Base-by-base conservation (phyloP, 2,113 vertebrate species). In the Oophaga pumilio region DNA sequence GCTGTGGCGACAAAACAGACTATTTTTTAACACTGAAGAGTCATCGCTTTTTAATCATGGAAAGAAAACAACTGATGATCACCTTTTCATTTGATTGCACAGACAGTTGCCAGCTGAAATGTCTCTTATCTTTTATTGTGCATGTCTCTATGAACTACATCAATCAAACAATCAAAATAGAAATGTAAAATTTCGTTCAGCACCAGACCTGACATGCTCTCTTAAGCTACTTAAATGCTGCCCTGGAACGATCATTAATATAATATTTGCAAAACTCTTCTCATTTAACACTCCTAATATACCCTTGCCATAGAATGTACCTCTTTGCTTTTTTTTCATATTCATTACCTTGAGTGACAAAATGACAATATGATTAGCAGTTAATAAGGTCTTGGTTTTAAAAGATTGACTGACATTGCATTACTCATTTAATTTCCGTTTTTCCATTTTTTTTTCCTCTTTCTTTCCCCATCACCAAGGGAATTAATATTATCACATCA, bases 401-500 rank as follows among this genome's bases (percentile, higher is more conserved):
- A 93, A 94, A 95, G 95, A 97, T 95, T 97, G 97, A 97, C 95
- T 96, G 97, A 96, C 96, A 96, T 92, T 90, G 93, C 96, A 96
- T 97, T 95, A 96, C 94, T 96, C 94, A 95, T 97, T 97, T 98
- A 96, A 98, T 99, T 97, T 98, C 95, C 96, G 96, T 94, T 96
- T 97, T 94, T 95, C 94, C 91, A 93, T 94, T 91, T 87, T 93
- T 93, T 92, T 83, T 97, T 94, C 95, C 94, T 93, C 92, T 82
- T 87, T 68, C 91, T 92, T 92, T 93, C 93, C 92, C 94, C 92
- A 94, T 92, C 94, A 94, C 92, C 92, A 92, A 93, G 94, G 94
- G 97, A 97, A 97, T 97, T 97, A 97, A 96, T 95, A 97, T 96
- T 95, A 97, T 97, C 97, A 97, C 95, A 97, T 98, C 96, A 97